phyloP scores from a whole-genome alignment of 2,888 invertebrate species.

The Acleris laterana region DNA sequence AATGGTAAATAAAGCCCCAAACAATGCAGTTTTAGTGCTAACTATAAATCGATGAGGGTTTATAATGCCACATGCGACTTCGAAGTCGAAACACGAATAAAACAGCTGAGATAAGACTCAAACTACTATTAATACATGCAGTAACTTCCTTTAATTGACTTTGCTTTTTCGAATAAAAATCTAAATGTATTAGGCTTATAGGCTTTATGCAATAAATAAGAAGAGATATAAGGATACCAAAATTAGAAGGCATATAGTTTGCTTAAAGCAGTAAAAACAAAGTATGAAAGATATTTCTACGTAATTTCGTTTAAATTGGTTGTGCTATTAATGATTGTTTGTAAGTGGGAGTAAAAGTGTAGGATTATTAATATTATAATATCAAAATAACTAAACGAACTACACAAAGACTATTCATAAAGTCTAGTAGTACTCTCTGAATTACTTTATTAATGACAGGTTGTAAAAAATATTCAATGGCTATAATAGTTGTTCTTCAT shows the following conservation, averaged over 20 bases:
- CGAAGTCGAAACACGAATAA: not conserved
- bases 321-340: not conserved
- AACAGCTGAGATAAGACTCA: not conserved
- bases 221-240: not conserved
- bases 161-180: not conserved
- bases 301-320: not conserved
- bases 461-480: no score
- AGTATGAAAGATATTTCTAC: not conserved
- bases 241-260: not conserved
- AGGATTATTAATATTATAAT: not conserved
- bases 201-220: no score
- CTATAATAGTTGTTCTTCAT: no score
- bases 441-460: no score
- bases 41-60: not conserved
- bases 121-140: not conserved
- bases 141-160: not conserved
- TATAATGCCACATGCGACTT: not conserved
- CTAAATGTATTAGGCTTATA: no score
- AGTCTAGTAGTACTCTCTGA: no score
- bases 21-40: constrained; percentile 1
- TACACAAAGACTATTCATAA: not conserved
- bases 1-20: not conserved
- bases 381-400: not conserved
- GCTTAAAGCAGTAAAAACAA: not conserved
- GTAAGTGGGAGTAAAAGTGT: not conserved